Evolutionary conservation across 2,113 vertebrate species (phyloP).

Genomic region (Rutilus rutilus): DNA sequence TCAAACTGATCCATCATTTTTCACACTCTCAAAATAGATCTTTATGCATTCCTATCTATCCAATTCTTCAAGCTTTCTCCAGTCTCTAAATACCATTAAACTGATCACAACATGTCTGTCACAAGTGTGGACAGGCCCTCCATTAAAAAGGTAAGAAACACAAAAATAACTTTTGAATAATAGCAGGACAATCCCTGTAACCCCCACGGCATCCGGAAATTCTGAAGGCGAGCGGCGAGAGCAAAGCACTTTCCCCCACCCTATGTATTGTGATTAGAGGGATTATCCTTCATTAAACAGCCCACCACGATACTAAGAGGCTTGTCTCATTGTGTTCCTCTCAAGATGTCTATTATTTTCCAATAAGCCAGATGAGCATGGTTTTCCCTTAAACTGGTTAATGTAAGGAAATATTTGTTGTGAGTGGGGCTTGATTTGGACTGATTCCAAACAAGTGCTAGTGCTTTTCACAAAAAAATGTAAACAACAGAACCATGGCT

Average conservation of each 20-base stretch:
- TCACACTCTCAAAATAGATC: neutral
- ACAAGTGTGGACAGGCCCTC: neutral
- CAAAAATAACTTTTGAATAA: constrained; percentile 24
- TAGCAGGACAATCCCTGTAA: neutral
- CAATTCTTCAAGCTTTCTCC: neutral
- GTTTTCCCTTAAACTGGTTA: neutral
- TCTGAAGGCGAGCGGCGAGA: constrained; percentile 25
- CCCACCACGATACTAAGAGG: constrained; percentile 25
- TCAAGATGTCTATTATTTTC: constrained; percentile 13
- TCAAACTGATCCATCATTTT: neutral
- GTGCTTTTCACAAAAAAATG: neutral
- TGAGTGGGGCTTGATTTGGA: neutral
- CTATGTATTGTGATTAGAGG: constrained; percentile 40
- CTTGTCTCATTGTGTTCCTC: constrained; percentile 30
- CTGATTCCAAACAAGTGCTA: neutral
- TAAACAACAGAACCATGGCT: neutral
- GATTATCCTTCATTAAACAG: constrained; percentile 53
- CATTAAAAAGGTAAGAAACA: constrained; percentile 9
- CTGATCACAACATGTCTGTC: too few species aligned
- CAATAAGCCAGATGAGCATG: neutral
- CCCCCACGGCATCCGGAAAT: neutral
- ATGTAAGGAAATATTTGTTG: neutral
- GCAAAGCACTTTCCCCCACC: constrained; percentile 19
- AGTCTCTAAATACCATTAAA: too few species aligned
- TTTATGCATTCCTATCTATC: neutral